These are phyloP conservation scores for Pseudolaguvia tuberculata DNA, from an alignment of 2,113 vertebrate genomes.

Conservation along the genomic window DNA sequence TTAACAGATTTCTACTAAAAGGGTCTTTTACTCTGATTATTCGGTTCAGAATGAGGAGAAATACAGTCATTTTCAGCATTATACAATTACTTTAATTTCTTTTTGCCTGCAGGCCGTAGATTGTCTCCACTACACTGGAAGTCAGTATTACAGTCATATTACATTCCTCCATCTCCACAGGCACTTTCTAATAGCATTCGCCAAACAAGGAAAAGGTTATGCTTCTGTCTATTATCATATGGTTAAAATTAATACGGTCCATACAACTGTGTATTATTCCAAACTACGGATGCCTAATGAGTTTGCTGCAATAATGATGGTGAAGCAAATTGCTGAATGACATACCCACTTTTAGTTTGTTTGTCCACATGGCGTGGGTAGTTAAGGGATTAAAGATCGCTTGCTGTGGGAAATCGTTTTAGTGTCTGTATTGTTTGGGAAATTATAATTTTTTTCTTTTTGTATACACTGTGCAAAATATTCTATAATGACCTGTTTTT, in stretches of 20 bases:
- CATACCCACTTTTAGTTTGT: constrained; percentile 58
- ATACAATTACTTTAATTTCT: constrained; percentile 69
- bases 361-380: constrained; percentile 63
- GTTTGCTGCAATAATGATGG: constrained; percentile 66
- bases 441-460: constrained; percentile 73
- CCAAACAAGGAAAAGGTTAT: constrained; percentile 67
- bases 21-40: constrained; percentile 76
- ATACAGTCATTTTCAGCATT: constrained; percentile 52
- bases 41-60: constrained; percentile 64
- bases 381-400: constrained; percentile 71
- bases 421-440: constrained; percentile 57
- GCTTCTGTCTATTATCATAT: constrained; percentile 72
- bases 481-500: constrained; percentile 1
- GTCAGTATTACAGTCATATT: constrained; percentile 76
- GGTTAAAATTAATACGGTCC: constrained; percentile 70
- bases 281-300: constrained; percentile 70
- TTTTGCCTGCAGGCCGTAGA: constrained; percentile 70
- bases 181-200: constrained; percentile 70
- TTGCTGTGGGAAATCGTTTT: constrained; percentile 72
- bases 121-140: constrained; percentile 72
- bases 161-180: constrained; percentile 72
- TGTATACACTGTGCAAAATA: constrained; percentile 54
- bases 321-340: constrained; percentile 62
- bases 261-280: constrained; percentile 67
- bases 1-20: constrained; percentile 79